Evolutionary conservation across 2,888 invertebrate species (phyloP).

Genomic region (Dasysyrphus tricinctus): DNA sequence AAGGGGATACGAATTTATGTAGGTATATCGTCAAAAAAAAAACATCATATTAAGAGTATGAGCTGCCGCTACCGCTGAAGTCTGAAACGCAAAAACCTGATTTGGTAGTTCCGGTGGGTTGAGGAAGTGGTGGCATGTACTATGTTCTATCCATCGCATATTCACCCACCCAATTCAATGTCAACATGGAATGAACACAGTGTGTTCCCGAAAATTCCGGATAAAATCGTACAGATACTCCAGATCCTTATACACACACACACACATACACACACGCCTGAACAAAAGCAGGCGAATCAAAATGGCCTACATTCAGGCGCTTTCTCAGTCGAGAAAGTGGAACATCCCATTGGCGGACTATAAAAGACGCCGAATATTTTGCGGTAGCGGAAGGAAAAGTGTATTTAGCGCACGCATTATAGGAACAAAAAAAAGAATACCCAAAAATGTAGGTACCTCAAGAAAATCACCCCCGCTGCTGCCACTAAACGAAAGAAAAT

Average conservation of each 20-base stretch:
- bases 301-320: slow-evolving; percentile 77
- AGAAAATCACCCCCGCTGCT: slow-evolving; percentile 23
- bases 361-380: slow-evolving; percentile 56
- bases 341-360: slow-evolving; percentile 76
- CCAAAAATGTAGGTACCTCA: slow-evolving; percentile 43
- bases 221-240: slow-evolving; percentile 13
- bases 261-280: slow-evolving; percentile 7
- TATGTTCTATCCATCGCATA: slow-evolving; percentile 4
- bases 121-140: slow-evolving; percentile 29
- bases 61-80: slow-evolving; percentile 26
- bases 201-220: slow-evolving; percentile 38
- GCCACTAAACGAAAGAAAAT: not conserved
- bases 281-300: slow-evolving; percentile 72
- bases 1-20: slow-evolving; percentile 62
- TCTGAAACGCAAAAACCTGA: slow-evolving; percentile 68
- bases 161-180: slow-evolving; percentile 38
- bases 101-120: slow-evolving; percentile 26
- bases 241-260: slow-evolving; percentile 18
- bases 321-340: slow-evolving; percentile 71
- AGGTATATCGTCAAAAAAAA: slow-evolving; percentile 69
- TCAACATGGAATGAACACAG: slow-evolving; percentile 12
- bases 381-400: slow-evolving; percentile 35
- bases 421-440: slow-evolving; percentile 16
- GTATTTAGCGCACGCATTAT: slow-evolving; percentile 75
- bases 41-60: slow-evolving; percentile 9